Evolutionary conservation across 1,140 invertebrate genomes (phyloP).

Genomic region (Trinorchestia longiramus): DNA sequence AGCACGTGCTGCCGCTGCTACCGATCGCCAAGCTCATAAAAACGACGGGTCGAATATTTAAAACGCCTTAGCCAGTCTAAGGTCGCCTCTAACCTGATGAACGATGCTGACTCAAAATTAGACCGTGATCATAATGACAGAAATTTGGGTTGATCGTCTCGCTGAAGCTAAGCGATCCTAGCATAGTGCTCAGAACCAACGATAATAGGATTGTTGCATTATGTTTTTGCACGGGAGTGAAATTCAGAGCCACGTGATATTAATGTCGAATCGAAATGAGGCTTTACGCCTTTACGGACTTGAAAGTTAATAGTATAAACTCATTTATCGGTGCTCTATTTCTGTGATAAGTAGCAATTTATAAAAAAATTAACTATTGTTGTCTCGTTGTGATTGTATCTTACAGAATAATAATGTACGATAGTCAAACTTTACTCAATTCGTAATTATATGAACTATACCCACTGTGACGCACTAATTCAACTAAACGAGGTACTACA

Average conservation of each 20-base stretch:
- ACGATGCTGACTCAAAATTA: background rate
- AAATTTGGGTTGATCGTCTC: background rate
- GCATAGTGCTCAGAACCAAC: background rate
- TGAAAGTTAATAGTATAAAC: background rate
- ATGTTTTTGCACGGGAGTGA: background rate
- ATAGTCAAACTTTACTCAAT: background rate
- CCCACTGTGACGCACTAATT: background rate
- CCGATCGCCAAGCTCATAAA: slow-evolving; percentile 29
- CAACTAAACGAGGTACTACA: background rate
- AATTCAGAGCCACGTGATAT: background rate
- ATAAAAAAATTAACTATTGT: background rate
- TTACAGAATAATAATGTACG: background rate
- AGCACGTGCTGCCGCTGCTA: slow-evolving; percentile 15
- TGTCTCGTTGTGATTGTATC: background rate
- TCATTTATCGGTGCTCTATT: background rate
- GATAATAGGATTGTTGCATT: background rate
- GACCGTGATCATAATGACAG: background rate
- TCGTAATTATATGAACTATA: background rate
- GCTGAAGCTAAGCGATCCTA: background rate
- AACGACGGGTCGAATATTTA: slow-evolving; percentile 39
- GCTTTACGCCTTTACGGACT: background rate
- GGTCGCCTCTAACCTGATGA: background rate
- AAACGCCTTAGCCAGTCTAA: slow-evolving; percentile 17
- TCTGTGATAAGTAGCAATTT: background rate
- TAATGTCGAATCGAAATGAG: background rate